Conservation (phyloP, 1,140 invertebrate species). For the Drosophila orena region DNA sequence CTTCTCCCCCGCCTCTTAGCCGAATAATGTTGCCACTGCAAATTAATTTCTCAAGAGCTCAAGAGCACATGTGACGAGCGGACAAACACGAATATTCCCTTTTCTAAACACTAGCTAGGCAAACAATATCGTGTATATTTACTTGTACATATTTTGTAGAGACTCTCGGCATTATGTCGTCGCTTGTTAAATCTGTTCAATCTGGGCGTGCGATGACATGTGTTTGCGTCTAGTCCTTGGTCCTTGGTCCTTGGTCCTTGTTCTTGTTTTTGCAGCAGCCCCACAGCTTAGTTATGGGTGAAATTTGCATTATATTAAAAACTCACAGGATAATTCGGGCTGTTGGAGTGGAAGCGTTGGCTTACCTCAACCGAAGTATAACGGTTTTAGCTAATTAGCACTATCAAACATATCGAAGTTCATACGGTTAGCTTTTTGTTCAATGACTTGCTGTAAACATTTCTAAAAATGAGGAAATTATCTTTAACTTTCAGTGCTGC, state of each 20-base stretch:
- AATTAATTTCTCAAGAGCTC: constrained; percentile 83
- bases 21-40: constrained; percentile 78
- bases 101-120: constrained; percentile 69
- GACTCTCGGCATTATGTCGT: constrained; percentile 71
- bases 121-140: constrained; percentile 67
- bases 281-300: constrained; percentile 59
- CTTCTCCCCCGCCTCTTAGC: constrained; percentile 46
- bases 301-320: constrained; percentile 69
- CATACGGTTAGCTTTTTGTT: neutral
- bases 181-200: constrained; percentile 78
- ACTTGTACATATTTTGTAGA: constrained; percentile 65
- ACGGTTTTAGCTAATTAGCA: constrained; percentile 26
- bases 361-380: constrained; percentile 48
- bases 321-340: constrained; percentile 59
- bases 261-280: constrained; percentile 39
- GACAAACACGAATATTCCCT: constrained; percentile 48
- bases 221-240: constrained; percentile 49
- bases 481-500: neutral
- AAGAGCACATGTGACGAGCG: constrained; percentile 76
- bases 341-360: constrained; percentile 56
- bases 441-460: neutral
- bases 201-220: constrained; percentile 73
- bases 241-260: constrained; percentile 26
- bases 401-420: neutral
- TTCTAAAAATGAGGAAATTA: neutral